phyloP scores from a whole-genome alignment of 2,888 invertebrate genomes.

The Sipha maydis region DNA sequence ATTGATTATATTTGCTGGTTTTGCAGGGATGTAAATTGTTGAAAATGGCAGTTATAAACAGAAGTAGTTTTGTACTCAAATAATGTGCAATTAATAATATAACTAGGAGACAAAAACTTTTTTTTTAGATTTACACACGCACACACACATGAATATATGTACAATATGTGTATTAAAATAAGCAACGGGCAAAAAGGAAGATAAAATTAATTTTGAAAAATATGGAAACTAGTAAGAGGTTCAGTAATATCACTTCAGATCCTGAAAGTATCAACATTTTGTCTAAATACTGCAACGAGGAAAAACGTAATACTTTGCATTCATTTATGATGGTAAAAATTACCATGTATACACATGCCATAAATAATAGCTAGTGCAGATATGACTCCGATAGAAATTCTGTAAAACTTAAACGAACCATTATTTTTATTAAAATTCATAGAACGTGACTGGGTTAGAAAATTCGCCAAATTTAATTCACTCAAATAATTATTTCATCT shows the following conservation, averaged over 20 bases:
- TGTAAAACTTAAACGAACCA: not conserved
- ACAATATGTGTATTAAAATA: too few species aligned
- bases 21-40: not conserved
- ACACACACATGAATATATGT: too few species aligned
- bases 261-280: not conserved
- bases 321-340: not conserved
- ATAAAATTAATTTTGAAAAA: too few species aligned
- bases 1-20: not conserved
- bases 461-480: not conserved
- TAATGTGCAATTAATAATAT: not conserved
- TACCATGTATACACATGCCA: not conserved
- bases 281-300: not conserved
- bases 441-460: not conserved
- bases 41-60: not conserved
- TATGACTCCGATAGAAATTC: not conserved
- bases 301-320: not conserved
- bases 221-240: too few species aligned
- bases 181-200: too few species aligned
- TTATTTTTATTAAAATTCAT: not conserved
- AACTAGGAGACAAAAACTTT: too few species aligned
- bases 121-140: too few species aligned
- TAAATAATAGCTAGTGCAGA: not conserved
- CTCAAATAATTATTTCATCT: not conserved
- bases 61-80: not conserved
- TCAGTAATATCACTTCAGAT: not conserved